phyloP scores from a whole-genome alignment of 2,888 invertebrate genomes.

The Halictus quadricinctus region DNA sequence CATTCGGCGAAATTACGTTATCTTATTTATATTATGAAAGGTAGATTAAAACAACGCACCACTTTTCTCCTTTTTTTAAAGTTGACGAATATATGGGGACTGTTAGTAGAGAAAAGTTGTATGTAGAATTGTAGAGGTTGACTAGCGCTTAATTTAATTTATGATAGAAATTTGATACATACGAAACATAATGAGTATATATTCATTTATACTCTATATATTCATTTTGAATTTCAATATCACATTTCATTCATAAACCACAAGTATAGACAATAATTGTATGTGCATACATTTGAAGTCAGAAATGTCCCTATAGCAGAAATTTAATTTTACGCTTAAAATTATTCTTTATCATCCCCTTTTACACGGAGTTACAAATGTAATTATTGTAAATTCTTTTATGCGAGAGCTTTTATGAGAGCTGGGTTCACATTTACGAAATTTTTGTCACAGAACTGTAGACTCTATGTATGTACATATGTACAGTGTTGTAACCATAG shows the following conservation, averaged over 20 bases:
- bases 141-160: conserved; percentile 6
- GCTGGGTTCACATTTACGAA: not conserved
- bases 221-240: not conserved
- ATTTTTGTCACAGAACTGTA: not conserved
- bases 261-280: not conserved
- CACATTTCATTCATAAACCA: not conserved
- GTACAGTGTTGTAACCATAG: too few relatives aligned
- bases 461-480: not conserved
- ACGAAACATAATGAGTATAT: not conserved
- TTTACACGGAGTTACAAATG: not conserved
- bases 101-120: not conserved
- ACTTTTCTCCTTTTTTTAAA: not conserved
- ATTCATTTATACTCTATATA: not conserved
- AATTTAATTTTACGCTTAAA: not conserved
- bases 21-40: not conserved
- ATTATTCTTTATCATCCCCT: not conserved
- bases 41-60: conserved; percentile 22
- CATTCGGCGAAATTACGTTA: not conserved
- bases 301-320: not conserved
- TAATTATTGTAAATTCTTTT: not conserved
- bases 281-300: not conserved
- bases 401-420: not conserved
- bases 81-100: not conserved
- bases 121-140: not conserved
- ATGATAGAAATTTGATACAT: not conserved